Percentiles rank a stretch among this genome's conserved stretches.
Conservation (phyloP, 2,113 vertebrate species). For the Azemiops feae region DNA sequence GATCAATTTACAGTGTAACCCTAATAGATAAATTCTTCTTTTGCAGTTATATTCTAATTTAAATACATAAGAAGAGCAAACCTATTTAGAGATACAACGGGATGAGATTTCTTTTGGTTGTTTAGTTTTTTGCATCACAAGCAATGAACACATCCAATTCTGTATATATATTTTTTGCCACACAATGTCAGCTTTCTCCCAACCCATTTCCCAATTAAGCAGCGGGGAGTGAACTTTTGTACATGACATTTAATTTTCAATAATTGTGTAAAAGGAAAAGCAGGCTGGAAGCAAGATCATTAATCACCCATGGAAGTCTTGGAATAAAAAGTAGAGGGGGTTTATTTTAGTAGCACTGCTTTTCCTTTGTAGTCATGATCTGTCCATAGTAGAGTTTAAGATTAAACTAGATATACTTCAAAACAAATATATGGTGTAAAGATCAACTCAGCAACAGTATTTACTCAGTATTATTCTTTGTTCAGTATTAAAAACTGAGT, state of each 20-base stretch:
- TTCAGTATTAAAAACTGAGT: neutral
- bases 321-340: slow-evolving; percentile 64
- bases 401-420: slow-evolving; percentile 5
- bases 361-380: slow-evolving; percentile 45
- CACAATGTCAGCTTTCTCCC: slow-evolving; percentile 48
- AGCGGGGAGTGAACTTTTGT: slow-evolving; percentile 52
- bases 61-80: neutral
- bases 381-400: slow-evolving; percentile 31
- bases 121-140: neutral
- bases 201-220: slow-evolving; percentile 64
- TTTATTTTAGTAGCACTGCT: slow-evolving; percentile 51
- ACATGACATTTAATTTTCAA: slow-evolving; percentile 57
- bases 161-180: slow-evolving; percentile 18
- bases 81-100: neutral
- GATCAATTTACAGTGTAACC: neutral
- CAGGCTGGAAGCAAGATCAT: slow-evolving; percentile 61
- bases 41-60: slow-evolving; percentile 6
- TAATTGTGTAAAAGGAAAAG: slow-evolving; percentile 47
- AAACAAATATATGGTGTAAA: neutral
- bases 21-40: neutral
- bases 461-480: neutral
- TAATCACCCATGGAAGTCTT: slow-evolving; percentile 60
- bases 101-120: neutral
- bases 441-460: neutral
- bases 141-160: slow-evolving; percentile 24